Evolutionary conservation across 2,888 invertebrate genomes (phyloP), one percentile per base, ranked within the genome.

Genomic region (Heliconius cydno): DNA sequence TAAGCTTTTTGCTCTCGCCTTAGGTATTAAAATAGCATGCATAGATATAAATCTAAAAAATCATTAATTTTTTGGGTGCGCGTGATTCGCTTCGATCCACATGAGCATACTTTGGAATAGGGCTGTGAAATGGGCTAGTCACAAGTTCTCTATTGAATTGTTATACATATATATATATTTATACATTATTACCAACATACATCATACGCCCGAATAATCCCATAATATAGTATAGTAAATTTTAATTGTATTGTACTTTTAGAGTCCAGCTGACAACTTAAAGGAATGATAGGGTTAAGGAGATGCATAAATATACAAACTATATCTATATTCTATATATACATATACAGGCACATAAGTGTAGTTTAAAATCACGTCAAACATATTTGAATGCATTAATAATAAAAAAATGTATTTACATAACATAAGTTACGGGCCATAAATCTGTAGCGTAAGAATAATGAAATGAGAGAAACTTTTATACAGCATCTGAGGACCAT

Each of bases 31-130:
- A 57, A 79, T 79, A 34, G 67, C 52, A 60, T 77, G 60, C 34
- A 68, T 15, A 65, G 63, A 65, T 75, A 38, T 66, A 75, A 13
- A 63, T 77, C 77, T 75, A 46, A 75, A 67, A 77, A 75, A 67
- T 76, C 28, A 82, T 77, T 79, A 79, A 57, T 73, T 76, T 81
- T 82, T 82, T 83, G 83, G 81, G 82, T 81, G 81, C 79, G 83
- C 82, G 78, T 82, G 81, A 83, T 81, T 80, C 83, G 83, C 77
- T 82, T 79, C 79, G 80, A 80, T 80, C 80, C 80, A 80, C 82
- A 79, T 72, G 80, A 81, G 76, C 75, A 79, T 76, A 57, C 77
- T 80, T 79, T 66, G 52, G 52, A 78, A 80, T 76, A 79, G 83
- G 81, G 82, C 66, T 82, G 80, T 60, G 76, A 77, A 76, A 72